These are phyloP conservation scores for Trinectes maculatus DNA, from an alignment of 2,113 vertebrate genomes.

Conservation along the genomic window DNA sequence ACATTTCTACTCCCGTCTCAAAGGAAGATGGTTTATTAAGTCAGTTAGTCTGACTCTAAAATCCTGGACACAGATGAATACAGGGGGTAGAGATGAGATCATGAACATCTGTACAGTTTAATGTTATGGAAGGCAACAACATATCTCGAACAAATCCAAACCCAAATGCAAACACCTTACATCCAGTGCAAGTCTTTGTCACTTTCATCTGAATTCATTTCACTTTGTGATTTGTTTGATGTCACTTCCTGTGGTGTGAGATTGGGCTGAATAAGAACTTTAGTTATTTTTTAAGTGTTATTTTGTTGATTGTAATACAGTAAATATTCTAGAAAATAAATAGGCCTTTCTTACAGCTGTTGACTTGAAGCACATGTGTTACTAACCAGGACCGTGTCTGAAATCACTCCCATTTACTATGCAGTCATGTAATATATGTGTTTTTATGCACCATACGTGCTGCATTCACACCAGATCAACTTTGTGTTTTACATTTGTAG, in stretches of 20 bases:
- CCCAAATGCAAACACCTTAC: slow-evolving; percentile 1
- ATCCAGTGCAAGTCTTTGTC: no score
- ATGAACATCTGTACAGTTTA: slow-evolving; percentile 15
- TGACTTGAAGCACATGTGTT: neutral
- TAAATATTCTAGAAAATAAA: slow-evolving; percentile 5
- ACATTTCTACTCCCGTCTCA: no score
- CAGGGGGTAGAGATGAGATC: accelerated
- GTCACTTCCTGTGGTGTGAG: neutral
- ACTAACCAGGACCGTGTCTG: neutral
- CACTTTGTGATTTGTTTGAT: no score
- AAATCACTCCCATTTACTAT: no score
- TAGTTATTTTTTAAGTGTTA: neutral
- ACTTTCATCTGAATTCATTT: no score
- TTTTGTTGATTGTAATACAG: neutral
- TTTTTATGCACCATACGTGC: neutral
- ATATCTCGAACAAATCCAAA: neutral
- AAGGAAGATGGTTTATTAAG: no score
- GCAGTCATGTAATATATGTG: neutral
- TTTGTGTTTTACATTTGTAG: no score
- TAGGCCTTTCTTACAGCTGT: neutral
- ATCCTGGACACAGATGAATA: neutral
- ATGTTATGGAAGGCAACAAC: neutral
- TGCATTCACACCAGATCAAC: neutral
- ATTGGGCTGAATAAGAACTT: neutral
- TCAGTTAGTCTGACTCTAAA: no score